Conservation (phyloP, 2,888 invertebrate species). For the Hydropsyche betteni region DNA sequence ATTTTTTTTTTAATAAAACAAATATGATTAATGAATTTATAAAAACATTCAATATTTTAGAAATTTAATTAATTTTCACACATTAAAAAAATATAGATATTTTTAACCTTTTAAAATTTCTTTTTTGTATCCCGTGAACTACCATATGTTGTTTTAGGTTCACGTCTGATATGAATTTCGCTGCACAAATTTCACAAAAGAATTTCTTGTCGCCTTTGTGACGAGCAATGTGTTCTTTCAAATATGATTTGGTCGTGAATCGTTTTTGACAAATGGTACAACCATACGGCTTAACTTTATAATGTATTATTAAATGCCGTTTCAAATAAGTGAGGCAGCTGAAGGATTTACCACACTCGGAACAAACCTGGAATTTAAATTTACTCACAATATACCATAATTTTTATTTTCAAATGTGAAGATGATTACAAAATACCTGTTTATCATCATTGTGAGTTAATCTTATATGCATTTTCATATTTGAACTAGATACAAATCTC, state of each 20-base stretch:
- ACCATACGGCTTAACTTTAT: slow-evolving; percentile 45
- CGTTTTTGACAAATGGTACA: slow-evolving; percentile 44
- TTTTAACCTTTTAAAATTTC: slow-evolving; percentile 46
- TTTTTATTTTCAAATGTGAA: background rate
- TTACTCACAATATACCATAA: background rate
- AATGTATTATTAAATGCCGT: slow-evolving; percentile 46
- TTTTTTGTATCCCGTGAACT: slow-evolving; percentile 45
- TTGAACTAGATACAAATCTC: slow-evolving; percentile 49
- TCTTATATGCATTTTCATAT: slow-evolving; percentile 47
- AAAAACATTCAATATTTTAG: background rate
- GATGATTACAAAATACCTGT: slow-evolving; percentile 37
- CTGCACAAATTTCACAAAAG: slow-evolving; percentile 48
- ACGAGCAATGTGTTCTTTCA: slow-evolving; percentile 46
- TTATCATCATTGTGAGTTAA: slow-evolving; percentile 45
- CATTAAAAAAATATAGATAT: background rate
- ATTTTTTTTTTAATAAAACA: background rate
- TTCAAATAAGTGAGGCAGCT: slow-evolving; percentile 48
- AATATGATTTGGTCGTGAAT: slow-evolving; percentile 45
- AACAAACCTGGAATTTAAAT: slow-evolving; percentile 44
- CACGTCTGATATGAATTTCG: slow-evolving; percentile 46
- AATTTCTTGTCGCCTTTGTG: slow-evolving; percentile 48
- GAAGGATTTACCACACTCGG: slow-evolving; percentile 50
- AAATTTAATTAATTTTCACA: background rate
- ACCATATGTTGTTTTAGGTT: slow-evolving; percentile 50
- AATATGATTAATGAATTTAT: background rate